Percentiles rank a stretch among this genome's conserved stretches.
Evolutionary conservation across 2,888 invertebrate genomes (phyloP).

Genomic region (Anagyrus pseudococci): DNA sequence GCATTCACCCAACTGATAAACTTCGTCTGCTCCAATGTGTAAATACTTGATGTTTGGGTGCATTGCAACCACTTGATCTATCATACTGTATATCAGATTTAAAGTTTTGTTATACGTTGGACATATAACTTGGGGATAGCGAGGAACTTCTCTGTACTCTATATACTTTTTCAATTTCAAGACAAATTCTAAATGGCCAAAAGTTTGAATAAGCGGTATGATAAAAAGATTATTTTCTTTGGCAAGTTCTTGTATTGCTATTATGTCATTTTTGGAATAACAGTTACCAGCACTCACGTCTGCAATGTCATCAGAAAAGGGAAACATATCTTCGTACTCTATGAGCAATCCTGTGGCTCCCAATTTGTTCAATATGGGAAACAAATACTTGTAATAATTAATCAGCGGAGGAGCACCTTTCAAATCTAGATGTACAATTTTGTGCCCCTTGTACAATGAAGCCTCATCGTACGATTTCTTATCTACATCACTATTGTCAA

Average conservation of each 20-base stretch:
- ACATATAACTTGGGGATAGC: slow-evolving; percentile 72
- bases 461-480: slow-evolving; percentile 31
- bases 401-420: slow-evolving; percentile 84
- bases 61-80: slow-evolving; percentile 71
- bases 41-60: slow-evolving; percentile 67
- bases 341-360: slow-evolving; percentile 82
- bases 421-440: slow-evolving; percentile 82
- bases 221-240: slow-evolving; percentile 68
- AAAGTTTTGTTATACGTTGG: slow-evolving; percentile 70
- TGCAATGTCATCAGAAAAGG: slow-evolving; percentile 69
- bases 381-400: slow-evolving; percentile 67
- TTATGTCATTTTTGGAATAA: slow-evolving; percentile 68
- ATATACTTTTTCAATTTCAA: slow-evolving; percentile 74
- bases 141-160: slow-evolving; percentile 71
- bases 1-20: slow-evolving; percentile 75
- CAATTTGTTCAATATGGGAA: slow-evolving; percentile 68
- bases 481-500: slow-evolving; percentile 33
- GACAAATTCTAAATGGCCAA: slow-evolving; percentile 84
- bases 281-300: slow-evolving; percentile 71
- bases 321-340: slow-evolving; percentile 91
- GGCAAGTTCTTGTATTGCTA: slow-evolving; percentile 66
- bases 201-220: slow-evolving; percentile 85
- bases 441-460: slow-evolving; percentile 61
- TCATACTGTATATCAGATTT: slow-evolving; percentile 70
- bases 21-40: slow-evolving; percentile 87